These are phyloP conservation scores for Trematocara unimaculatum DNA, from an alignment of 2,113 vertebrate genomes.

Conservation along the genomic window DNA sequence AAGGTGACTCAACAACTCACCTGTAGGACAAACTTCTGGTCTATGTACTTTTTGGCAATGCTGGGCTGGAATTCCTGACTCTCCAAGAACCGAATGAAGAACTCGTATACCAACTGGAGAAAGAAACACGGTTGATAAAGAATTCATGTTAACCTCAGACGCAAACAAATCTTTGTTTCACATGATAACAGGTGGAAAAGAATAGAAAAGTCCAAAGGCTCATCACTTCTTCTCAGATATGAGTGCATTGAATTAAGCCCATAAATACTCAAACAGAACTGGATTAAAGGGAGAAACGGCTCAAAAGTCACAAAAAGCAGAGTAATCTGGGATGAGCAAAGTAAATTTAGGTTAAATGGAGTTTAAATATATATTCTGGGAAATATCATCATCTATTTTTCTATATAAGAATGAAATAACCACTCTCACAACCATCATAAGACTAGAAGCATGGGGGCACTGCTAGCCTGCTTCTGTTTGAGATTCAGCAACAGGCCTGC, in stretches of 20 bases:
- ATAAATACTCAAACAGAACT: not conserved
- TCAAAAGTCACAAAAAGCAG: not conserved
- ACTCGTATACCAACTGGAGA: constrained; percentile 96
- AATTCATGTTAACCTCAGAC: accelerated
- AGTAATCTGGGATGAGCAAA: not conserved
- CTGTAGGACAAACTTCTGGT: constrained; percentile 99
- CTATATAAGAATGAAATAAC: not conserved
- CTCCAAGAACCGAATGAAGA: constrained; percentile 99
- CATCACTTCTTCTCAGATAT: not conserved
- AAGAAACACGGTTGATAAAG: not conserved
- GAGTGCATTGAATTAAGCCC: accelerated
- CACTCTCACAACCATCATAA: not conserved
- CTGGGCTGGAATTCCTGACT: constrained; percentile 99
- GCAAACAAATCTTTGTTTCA: not conserved
- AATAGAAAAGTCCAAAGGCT: not conserved
- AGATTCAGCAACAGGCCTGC: not conserved
- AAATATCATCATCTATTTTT: not conserved
- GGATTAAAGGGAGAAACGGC: not conserved
- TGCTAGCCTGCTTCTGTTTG: not conserved
- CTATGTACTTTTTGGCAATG: constrained; percentile 99
- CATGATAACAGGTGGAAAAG: not conserved
- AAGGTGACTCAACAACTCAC: constrained; percentile 70
- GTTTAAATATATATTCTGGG: not conserved
- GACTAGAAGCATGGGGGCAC: not conserved
- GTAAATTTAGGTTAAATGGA: not conserved